These are phyloP conservation scores for Podarcis cretensis DNA, from an alignment of 2,113 vertebrate species.

Conservation along the genomic window DNA sequence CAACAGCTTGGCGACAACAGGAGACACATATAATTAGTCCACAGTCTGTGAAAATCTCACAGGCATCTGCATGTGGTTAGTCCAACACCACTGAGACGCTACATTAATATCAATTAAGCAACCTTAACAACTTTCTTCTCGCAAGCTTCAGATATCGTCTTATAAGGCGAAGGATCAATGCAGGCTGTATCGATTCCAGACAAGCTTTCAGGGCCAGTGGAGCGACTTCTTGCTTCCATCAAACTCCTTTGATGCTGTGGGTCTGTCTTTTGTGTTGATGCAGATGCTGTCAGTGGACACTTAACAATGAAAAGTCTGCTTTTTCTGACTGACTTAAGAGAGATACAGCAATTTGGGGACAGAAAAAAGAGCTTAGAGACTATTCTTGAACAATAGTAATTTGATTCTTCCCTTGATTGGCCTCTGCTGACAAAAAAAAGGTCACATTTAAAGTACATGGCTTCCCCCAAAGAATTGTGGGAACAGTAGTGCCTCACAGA, in stretches of 20 bases:
- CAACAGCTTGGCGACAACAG: neutral
- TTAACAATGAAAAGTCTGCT: neutral
- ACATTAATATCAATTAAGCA: neutral
- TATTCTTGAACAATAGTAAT: neutral
- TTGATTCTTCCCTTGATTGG: neutral
- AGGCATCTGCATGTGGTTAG: neutral
- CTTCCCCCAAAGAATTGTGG: too few relatives aligned
- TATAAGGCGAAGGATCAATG: neutral
- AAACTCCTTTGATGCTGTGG: neutral
- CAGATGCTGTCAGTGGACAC: neutral
- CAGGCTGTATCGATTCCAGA: constrained; percentile 7
- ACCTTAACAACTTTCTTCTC: neutral
- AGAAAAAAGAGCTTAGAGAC: neutral
- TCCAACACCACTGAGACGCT: neutral
- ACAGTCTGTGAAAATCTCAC: neutral
- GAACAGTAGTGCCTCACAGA: neutral
- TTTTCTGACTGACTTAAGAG: neutral
- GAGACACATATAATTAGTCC: constrained; percentile 5
- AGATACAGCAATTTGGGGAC: neutral
- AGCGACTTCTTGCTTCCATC: neutral
- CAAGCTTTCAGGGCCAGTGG: neutral
- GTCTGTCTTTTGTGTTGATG: neutral
- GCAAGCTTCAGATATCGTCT: neutral
- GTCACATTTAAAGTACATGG: neutral
- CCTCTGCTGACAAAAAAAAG: neutral